Evolutionary conservation across 2,888 invertebrate genomes (phyloP), one percentile per base, ranked within the genome.

Genomic region (Eucera pruinosa): DNA sequence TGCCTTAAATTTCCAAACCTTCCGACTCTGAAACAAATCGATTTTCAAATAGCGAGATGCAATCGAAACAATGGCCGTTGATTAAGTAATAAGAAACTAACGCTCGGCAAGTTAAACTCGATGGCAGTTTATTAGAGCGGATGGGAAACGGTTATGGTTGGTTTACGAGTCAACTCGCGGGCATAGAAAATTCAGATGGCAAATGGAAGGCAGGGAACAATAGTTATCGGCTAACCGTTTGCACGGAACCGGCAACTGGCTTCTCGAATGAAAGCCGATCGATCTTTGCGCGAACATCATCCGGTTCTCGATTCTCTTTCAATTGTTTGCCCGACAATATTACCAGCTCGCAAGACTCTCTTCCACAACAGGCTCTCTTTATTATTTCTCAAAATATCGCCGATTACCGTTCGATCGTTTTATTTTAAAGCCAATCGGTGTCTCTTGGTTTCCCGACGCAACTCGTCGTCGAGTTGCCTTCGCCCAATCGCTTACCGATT

Each of bases 201-300:
- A 64, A 78, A 72, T 60, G 78, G 72, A 78, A 27, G 47, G 23
- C 39, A 47, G 62, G 68, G 61, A 78, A 78, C 69, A 69, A 75
- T 75, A 65, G 75, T 78, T 68, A 74, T 67, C 77, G 74, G 64
- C 47, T 62, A 68, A 73, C 61, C 73, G 73, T 75, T 54, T 52
- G 54, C 58, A 65, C 23, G 9, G 23, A 45, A 23, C 13, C 54
- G 48, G 9, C 33, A 45, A 54, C 6, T 47, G 23, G 41, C 58
- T 61, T 55, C 57, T 13, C 27, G 39, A 23, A 71, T 67, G 61
- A 60, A 72, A 58, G 58, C 62, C 61, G 75, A 67, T 64, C 78
- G 72, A 79, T 78, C 64, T 27, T 27, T 27, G 33, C 52, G 11
- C 27, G 57, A n/a, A 33, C 50, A n/a, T 43, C 30, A 25, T 57